Evolutionary conservation across 2,888 invertebrate species (phyloP).

Genomic region (Nectonema munidae): DNA sequence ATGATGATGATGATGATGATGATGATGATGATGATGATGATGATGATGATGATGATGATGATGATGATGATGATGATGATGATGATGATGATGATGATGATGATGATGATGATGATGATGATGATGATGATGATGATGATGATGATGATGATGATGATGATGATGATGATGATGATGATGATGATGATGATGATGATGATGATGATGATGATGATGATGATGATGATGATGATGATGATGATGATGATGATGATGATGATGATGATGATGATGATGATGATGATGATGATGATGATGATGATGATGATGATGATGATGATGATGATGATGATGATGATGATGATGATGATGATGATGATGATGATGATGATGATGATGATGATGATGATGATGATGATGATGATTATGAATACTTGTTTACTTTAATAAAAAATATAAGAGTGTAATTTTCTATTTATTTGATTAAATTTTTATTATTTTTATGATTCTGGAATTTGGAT

Average conservation of each 20-base stretch:
- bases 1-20: not conserved
- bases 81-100: not conserved
- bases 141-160: not conserved
- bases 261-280: not conserved
- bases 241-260: not conserved
- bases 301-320: constrained; percentile 5
- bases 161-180: not conserved
- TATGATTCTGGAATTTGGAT: no score
- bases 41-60: not conserved
- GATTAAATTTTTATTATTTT: not conserved
- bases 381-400: constrained; percentile 5
- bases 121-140: not conserved
- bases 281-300: not conserved
- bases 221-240: not conserved
- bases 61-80: not conserved
- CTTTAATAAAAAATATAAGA: not conserved
- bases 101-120: not conserved
- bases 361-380: constrained; percentile 5
- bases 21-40: not conserved
- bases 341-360: constrained; percentile 5
- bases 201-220: not conserved
- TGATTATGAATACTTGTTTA: no score
- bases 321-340: constrained; percentile 5
- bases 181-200: not conserved
- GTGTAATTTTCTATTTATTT: not conserved